These are phyloP conservation scores for Drosophila multiciliata DNA, from an alignment of 2,888 invertebrate species.

Conservation along the genomic window DNA sequence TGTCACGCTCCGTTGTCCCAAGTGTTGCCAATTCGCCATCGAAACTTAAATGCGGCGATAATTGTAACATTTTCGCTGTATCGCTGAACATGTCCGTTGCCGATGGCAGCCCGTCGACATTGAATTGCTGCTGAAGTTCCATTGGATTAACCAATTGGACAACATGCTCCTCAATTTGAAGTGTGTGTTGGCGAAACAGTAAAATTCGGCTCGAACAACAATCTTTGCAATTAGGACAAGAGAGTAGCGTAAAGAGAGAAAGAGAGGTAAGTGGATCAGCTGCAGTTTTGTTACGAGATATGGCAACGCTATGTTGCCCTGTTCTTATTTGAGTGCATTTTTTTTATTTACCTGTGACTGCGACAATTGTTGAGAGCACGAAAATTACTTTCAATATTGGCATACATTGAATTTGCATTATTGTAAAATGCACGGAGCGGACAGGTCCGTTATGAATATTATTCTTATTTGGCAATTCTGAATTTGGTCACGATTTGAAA, in stretches of 20 bases:
- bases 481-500: neutral
- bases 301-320: slow-evolving; percentile 51
- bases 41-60: slow-evolving; percentile 20
- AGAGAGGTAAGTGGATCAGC: slow-evolving; percentile 26
- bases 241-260: neutral
- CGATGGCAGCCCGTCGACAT: slow-evolving; percentile 20
- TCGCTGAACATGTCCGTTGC: slow-evolving; percentile 31
- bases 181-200: slow-evolving; percentile 82
- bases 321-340: slow-evolving; percentile 32
- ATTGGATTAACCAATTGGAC: slow-evolving; percentile 63
- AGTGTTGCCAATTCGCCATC: slow-evolving; percentile 38
- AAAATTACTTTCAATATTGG: slow-evolving; percentile 81
- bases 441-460: slow-evolving; percentile 7
- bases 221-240: slow-evolving; percentile 60
- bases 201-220: slow-evolving; percentile 84
- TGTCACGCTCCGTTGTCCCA: slow-evolving; percentile 47
- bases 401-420: slow-evolving; percentile 76
- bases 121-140: slow-evolving; percentile 59
- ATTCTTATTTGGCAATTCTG: neutral
- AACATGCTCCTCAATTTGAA: slow-evolving; percentile 75
- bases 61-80: slow-evolving; percentile 28
- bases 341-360: slow-evolving; percentile 79
- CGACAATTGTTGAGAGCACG: slow-evolving; percentile 84
- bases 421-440: slow-evolving; percentile 58
- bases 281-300: slow-evolving; percentile 16